Conservation (phyloP, 2,797 vertebrate genomes). For the Galago senegalensis region DNA sequence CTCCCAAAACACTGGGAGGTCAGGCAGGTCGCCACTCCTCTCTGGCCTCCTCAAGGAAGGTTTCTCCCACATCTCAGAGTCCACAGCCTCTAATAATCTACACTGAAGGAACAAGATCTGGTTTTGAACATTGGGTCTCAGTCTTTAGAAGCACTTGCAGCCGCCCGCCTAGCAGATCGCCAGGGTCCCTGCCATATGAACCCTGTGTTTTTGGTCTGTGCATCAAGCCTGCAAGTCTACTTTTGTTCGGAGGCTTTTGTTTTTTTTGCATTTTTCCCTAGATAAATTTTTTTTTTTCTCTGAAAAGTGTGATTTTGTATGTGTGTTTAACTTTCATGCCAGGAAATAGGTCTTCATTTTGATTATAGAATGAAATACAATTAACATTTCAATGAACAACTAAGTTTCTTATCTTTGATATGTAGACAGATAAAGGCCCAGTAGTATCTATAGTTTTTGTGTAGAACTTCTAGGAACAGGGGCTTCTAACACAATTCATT, state of each 20-base stretch:
- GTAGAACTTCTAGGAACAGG: neutral
- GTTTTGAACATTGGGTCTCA: neutral
- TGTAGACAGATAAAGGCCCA: neutral
- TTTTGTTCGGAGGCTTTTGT: slow-evolving; percentile 17
- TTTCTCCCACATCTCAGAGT: neutral
- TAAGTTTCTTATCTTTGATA: slow-evolving; percentile 11
- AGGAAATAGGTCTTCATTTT: neutral
- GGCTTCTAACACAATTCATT: neutral
- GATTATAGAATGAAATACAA: neutral
- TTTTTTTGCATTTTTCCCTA: neutral
- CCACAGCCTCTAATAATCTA: neutral
- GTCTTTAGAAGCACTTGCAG: neutral
- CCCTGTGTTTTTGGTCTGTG: neutral
- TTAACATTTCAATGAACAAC: neutral
- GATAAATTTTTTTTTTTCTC: neutral
- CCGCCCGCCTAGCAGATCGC: neutral
- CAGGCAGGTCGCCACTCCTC: neutral
- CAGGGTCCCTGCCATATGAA: neutral
- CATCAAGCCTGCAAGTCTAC: neutral
- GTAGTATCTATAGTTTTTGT: neutral
- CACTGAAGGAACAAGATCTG: neutral
- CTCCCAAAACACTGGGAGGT: neutral
- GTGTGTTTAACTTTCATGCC: slow-evolving; percentile 19
- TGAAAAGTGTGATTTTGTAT: slow-evolving; percentile 18
- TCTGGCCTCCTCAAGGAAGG: neutral